Conservation (phyloP, 2,888 invertebrate genomes). For the Lasioglossum oenotherae region DNA sequence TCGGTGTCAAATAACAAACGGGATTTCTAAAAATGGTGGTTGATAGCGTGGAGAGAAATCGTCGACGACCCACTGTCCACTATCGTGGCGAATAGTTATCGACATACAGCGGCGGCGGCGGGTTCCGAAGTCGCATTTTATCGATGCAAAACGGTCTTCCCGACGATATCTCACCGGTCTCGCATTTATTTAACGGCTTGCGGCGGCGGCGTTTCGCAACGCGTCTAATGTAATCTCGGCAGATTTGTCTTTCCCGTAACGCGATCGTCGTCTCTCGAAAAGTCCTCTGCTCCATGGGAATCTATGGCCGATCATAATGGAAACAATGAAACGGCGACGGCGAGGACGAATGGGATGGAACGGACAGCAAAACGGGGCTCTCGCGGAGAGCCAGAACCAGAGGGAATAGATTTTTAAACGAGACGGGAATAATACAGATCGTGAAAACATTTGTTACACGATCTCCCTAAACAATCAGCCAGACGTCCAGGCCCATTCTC, state of each 20-base stretch:
- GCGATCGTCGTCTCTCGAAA: conserved; percentile 36
- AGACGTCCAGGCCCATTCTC: conserved; percentile 59
- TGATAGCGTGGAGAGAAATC: neutral
- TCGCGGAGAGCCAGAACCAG: conserved; percentile 5
- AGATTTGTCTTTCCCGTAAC: conserved; percentile 48
- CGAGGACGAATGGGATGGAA: conserved; percentile 16
- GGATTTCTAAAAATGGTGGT: neutral
- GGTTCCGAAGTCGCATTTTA: conserved; percentile 13
- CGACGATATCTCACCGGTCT: conserved; percentile 18
- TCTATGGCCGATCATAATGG: conserved; percentile 48
- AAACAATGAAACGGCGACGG: conserved; percentile 48
- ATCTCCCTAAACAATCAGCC: conserved; percentile 60
- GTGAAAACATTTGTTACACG: conserved; percentile 64
- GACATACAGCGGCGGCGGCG: neutral
- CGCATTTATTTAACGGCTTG: conserved; percentile 25
- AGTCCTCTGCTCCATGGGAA: conserved; percentile 34
- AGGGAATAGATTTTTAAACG: conserved; percentile 18
- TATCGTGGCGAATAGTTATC: neutral
- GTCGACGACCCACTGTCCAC: neutral
- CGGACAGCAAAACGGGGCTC: neutral
- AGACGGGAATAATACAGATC: conserved; percentile 54
- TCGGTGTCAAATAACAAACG: neutral
- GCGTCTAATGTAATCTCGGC: conserved; percentile 43
- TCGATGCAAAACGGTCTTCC: conserved; percentile 23
- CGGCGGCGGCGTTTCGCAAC: conserved; percentile 38